Percentiles rank a stretch among this genome's conserved stretches.
Evolutionary conservation across 2,888 invertebrate genomes (phyloP).

Genomic region (Selenia dentaria): DNA sequence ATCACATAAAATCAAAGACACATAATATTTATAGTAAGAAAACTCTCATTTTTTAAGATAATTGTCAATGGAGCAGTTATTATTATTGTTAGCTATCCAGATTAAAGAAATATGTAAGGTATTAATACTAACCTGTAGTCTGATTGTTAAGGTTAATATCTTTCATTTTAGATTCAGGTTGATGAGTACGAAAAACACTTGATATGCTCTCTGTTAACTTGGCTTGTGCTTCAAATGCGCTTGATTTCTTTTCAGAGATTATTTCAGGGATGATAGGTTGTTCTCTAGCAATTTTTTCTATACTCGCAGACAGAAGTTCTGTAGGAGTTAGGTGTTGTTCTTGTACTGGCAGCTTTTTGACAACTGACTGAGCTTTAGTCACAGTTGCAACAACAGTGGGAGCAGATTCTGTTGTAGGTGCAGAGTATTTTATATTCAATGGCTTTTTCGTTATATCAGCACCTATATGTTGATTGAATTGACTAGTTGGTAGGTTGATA

Average conservation of each 20-base stretch:
- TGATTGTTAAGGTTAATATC: constrained; percentile 76
- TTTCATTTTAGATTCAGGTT: constrained; percentile 73
- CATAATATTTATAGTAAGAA: too few species aligned
- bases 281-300: constrained; percentile 72
- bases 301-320: constrained; percentile 70
- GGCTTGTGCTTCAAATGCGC: constrained; percentile 74
- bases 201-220: constrained; percentile 76
- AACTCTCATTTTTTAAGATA: too few species aligned
- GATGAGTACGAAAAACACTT: constrained; percentile 63
- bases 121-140: constrained; percentile 62
- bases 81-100: too few species aligned
- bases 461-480: constrained; percentile 51
- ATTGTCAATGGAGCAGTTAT: too few species aligned
- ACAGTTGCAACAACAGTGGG: constrained; percentile 41
- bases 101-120: too few species aligned
- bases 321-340: constrained; percentile 62
- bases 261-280: constrained; percentile 41
- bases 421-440: constrained; percentile 17
- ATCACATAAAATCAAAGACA: too few species aligned
- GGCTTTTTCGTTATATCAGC: constrained; percentile 24
- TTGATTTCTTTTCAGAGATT: constrained; percentile 51
- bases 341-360: constrained; percentile 45
- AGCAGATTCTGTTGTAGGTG: constrained; percentile 47
- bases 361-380: constrained; percentile 47
- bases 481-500: constrained; percentile 74